Conservation (phyloP, 2,888 invertebrate genomes). For the Cecidostiba fungosa region DNA sequence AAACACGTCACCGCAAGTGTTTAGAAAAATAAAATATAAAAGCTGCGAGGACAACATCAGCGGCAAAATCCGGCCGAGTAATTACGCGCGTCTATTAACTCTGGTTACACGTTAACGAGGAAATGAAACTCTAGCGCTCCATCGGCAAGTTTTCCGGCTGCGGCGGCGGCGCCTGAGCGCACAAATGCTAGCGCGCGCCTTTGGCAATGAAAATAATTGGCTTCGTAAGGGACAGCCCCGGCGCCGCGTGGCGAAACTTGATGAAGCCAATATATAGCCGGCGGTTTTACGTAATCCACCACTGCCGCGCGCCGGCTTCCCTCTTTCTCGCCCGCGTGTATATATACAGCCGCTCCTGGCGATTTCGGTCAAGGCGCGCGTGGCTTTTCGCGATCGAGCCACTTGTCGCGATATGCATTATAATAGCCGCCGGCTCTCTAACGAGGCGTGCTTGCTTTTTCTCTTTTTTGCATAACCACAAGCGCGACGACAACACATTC, state of each 20-base stretch:
- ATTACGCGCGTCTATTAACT: constrained; percentile 43
- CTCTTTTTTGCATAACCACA: neutral
- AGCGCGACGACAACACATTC: neutral
- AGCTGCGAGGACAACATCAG: too few species aligned
- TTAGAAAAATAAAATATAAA: too few species aligned
- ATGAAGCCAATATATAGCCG: constrained; percentile 75
- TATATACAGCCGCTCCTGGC: constrained; percentile 29
- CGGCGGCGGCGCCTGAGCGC: neutral
- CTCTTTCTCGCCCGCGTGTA: neutral
- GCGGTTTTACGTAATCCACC: constrained; percentile 58
- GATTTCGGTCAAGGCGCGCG: constrained; percentile 66
- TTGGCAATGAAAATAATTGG: constrained; percentile 77
- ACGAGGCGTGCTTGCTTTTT: neutral
- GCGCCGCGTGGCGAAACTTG: constrained; percentile 74
- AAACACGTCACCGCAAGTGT: too few species aligned
- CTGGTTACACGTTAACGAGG: constrained; percentile 41
- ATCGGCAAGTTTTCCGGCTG: constrained; percentile 32
- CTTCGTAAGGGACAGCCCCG: constrained; percentile 74
- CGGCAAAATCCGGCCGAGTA: neutral
- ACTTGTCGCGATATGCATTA: constrained; percentile 64
- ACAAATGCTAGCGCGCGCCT: constrained; percentile 67
- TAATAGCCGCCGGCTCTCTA: neutral
- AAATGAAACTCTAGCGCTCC: constrained; percentile 29
- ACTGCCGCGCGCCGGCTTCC: constrained; percentile 37
- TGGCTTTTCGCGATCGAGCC: constrained; percentile 76